Conservation (phyloP, 2,113 vertebrate genomes). For the Phocoena phocoena region DNA sequence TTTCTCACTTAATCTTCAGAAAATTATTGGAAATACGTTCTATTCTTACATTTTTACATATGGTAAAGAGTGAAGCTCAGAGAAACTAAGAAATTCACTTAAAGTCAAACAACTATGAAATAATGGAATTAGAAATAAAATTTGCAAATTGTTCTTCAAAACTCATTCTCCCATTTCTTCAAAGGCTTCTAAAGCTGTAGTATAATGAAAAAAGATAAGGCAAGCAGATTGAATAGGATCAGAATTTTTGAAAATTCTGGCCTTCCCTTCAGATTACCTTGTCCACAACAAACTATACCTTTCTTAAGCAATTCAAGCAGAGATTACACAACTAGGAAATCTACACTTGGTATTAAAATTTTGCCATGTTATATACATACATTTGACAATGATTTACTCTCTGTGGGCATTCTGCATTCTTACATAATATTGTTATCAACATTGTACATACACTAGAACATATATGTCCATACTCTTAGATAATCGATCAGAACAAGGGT, state of each 20-base stretch:
- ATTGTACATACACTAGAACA: background rate
- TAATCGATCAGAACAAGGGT: background rate
- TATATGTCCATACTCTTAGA: background rate
- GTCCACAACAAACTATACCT: background rate
- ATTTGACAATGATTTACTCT: background rate
- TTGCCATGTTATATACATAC: background rate
- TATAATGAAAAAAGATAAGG: background rate
- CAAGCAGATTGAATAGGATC: background rate
- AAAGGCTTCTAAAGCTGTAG: background rate
- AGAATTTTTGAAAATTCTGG: background rate
- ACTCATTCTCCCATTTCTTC: background rate
- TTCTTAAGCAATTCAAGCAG: background rate
- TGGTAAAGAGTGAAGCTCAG: background rate
- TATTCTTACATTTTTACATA: background rate
- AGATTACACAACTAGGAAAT: background rate
- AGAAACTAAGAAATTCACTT: background rate
- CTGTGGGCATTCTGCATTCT: background rate
- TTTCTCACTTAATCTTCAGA: background rate
- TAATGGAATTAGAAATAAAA: background rate
- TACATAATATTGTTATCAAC: background rate
- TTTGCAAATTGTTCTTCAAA: background rate
- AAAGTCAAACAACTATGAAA: background rate
- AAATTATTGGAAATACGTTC: background rate
- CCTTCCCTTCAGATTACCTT: background rate
- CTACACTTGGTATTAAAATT: background rate